phyloP scores from a whole-genome alignment of 2,113 vertebrate species.

The Columba janthina region DNA sequence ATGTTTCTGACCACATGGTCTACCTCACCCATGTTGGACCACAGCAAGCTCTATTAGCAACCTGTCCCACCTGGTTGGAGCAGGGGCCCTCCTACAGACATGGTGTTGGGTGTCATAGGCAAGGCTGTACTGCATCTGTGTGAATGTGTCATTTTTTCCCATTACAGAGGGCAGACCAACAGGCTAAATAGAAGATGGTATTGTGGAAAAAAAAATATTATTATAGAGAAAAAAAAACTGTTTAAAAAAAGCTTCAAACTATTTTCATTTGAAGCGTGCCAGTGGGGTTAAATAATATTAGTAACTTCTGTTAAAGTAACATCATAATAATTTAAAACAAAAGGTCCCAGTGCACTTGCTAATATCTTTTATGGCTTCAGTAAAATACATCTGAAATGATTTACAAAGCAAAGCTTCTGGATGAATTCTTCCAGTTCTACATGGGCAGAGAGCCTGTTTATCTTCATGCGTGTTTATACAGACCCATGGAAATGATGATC shows the following conservation, averaged over 20 bases:
- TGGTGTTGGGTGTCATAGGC: background rate
- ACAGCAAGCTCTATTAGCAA: background rate
- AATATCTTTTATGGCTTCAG: constrained; percentile 48
- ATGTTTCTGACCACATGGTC: background rate
- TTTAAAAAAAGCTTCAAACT: background rate
- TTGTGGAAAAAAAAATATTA: background rate
- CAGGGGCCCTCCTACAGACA: accelerated
- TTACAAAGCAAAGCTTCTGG: constrained; percentile 31
- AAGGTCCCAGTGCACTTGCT: background rate
- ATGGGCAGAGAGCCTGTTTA: constrained; percentile 33
- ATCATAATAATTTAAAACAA: constrained; percentile 46
- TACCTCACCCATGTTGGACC: background rate
- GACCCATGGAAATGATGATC: constrained; percentile 53
- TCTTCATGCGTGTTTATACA: constrained; percentile 58
- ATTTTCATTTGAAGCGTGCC: constrained; percentile 3
- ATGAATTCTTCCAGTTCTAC: constrained; percentile 42
- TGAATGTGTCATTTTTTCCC: background rate
- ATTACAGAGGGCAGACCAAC: background rate
- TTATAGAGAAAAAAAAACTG: background rate
- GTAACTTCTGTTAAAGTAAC: constrained; percentile 36
- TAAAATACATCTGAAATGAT: constrained; percentile 52
- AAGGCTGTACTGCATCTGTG: background rate
- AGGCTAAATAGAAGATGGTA: background rate
- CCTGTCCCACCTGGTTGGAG: background rate
- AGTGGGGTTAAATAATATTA: constrained; percentile 33